Percentiles rank a stretch among this genome's conserved stretches.
Conservation (phyloP, 2,797 vertebrate genomes). For the Karalla daura region DNA sequence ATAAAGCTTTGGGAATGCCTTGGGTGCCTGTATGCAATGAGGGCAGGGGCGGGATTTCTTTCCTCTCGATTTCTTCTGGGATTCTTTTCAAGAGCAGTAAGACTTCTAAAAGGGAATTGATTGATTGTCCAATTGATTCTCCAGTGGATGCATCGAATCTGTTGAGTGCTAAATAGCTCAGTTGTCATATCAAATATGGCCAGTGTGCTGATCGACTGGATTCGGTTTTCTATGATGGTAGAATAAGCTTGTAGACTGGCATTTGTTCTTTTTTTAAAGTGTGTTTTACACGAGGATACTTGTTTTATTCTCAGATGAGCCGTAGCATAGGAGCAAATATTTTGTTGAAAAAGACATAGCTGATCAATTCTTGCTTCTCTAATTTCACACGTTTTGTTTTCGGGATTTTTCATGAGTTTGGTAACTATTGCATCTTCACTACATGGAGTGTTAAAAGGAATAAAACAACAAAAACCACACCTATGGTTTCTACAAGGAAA, state of each 20-base stretch:
- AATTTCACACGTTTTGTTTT: slow-evolving; percentile 52
- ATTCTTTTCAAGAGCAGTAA: slow-evolving; percentile 48
- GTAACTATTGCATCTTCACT: slow-evolving; percentile 48
- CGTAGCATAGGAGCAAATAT: slow-evolving; percentile 79
- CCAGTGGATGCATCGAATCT: slow-evolving; percentile 65
- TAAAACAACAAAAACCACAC: slow-evolving; percentile 26
- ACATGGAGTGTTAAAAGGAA: slow-evolving; percentile 54
- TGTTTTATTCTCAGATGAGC: slow-evolving; percentile 70
- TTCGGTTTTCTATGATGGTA: slow-evolving; percentile 76
- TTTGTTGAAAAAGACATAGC: slow-evolving; percentile 71
- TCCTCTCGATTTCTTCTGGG: slow-evolving; percentile 30
- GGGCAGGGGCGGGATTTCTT: slow-evolving; percentile 34
- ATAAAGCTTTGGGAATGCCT: slow-evolving; percentile 74
- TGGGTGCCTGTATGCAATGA: slow-evolving; percentile 72
- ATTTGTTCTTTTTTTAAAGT: slow-evolving; percentile 68
- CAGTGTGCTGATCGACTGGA: slow-evolving; percentile 72
- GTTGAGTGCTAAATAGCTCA: slow-evolving; percentile 75
- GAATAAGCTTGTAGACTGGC: slow-evolving; percentile 82
- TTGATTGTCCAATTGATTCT: slow-evolving; percentile 75
- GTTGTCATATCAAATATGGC: slow-evolving; percentile 83
- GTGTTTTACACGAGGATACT: slow-evolving; percentile 67
- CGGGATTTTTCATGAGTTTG: slow-evolving; percentile 49
- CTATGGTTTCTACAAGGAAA: slow-evolving; percentile 29
- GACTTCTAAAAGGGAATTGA: slow-evolving; percentile 65
- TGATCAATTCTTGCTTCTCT: slow-evolving; percentile 66